Percentiles rank a stretch among this genome's conserved stretches.
phyloP scores from a whole-genome alignment of 2,888 invertebrate species.

The Lasioglossum pauxillum region DNA sequence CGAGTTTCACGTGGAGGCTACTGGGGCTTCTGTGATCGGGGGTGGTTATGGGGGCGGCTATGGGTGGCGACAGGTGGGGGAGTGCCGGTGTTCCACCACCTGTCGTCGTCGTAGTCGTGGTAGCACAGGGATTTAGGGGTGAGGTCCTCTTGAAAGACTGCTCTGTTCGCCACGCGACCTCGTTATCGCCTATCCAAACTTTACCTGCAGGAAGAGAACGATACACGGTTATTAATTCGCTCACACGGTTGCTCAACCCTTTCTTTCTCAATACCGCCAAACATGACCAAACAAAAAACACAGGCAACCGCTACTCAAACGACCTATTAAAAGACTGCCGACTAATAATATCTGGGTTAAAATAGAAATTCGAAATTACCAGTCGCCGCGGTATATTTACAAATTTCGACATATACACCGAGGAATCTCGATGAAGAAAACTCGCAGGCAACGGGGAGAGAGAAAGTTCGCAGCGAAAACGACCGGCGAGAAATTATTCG shows the following conservation, averaged over 20 bases:
- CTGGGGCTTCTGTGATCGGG: constrained; percentile 81
- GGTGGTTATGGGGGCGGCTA: constrained; percentile 79
- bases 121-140: constrained; percentile 75
- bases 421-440: background rate
- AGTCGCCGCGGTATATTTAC: background rate
- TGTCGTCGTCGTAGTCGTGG: constrained; percentile 77
- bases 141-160: constrained; percentile 80
- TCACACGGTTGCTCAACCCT: background rate
- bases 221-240: constrained; percentile 16
- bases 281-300: background rate
- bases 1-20: constrained; percentile 80
- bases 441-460: background rate
- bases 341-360: background rate
- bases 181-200: constrained; percentile 82
- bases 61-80: constrained; percentile 82
- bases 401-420: background rate
- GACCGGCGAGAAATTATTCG: constrained; percentile 15
- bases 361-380: background rate
- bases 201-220: constrained; percentile 76
- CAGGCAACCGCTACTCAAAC: no score
- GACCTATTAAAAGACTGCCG: background rate
- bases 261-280: background rate
- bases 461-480: background rate
- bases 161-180: constrained; percentile 82
- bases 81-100: constrained; percentile 76